Evolutionary conservation across 2,113 vertebrate genomes (phyloP), one percentile per base, ranked within the genome.

Genomic region (Rousettus leschenaultii): DNA sequence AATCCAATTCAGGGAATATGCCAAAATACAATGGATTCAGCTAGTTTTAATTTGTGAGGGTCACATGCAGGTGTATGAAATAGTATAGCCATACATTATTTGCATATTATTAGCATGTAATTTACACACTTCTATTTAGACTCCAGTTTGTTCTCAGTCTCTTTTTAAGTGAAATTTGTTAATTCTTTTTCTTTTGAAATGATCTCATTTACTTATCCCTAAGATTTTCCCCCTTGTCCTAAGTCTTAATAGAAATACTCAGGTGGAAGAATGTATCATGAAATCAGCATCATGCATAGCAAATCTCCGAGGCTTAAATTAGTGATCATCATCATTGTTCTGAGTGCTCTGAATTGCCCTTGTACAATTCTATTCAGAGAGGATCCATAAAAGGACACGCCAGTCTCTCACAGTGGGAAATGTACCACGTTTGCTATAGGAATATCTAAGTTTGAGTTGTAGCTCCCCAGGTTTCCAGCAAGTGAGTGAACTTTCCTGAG

Each of bases 61-160:
- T 93, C 79, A 96, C 66, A 51, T 26, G n/a, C 40, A 89, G 75
- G 86, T 92, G 24, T 79, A 84, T 80, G 51, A 75, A 92, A 83
- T 63, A 48, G 18, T 19, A n/a, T 28, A 28, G 30, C 3, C 53
- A 19, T 57, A 19, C 1, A 35, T n/a, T 77, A 78, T 95, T 95
- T 95, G 51, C 71, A 75, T 95, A 63, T 51, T 1, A 96, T 90
- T 94, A 86, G 5, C 91, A 93, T 95, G 18, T 55, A 59, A 93
- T 91, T 96, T 63, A 51, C 35, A 88, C 6, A 89, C 8, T 65
- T 86, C 33, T 84, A 53, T 65, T 57, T 45, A 87, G 43, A 79
- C 5, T 82, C 13, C 0, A 22, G 33, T 63, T 91, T 94, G 35
- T 51, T 96, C 59, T 86, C 43, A 63, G 63, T 63, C n/a, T 95